Percentiles rank a stretch among this genome's conserved stretches.
Evolutionary conservation across 2,888 invertebrate genomes (phyloP).

Genomic region (Trilocha varians): DNA sequence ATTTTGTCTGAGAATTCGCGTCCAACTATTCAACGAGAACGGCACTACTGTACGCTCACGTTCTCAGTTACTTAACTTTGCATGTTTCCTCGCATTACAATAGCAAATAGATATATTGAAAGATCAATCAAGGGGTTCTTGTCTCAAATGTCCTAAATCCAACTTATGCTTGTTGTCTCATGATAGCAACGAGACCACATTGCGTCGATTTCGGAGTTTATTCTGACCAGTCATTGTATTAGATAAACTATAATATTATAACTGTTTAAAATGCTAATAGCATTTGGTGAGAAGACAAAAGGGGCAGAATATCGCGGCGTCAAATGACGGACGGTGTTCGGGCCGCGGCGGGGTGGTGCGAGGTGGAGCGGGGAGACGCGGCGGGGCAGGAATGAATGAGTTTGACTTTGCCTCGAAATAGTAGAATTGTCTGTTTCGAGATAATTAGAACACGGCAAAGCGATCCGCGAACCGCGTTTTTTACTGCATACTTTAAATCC

Average conservation of each 20-base stretch:
- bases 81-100: constrained; percentile 1
- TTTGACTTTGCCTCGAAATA: constrained; percentile 16
- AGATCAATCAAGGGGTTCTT: too few species aligned
- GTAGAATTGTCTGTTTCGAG: constrained; percentile 2
- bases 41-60: constrained; percentile 31
- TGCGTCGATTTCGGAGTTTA: neutral
- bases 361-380: too few species aligned
- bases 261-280: neutral
- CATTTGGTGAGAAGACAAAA: constrained; percentile 10
- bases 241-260: constrained; percentile 1
- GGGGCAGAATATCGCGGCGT: constrained; percentile 15
- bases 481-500: constrained; percentile 3
- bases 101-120: neutral
- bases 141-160: too few species aligned
- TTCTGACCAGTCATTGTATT: constrained; percentile 3
- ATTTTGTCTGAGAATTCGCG: constrained; percentile 32
- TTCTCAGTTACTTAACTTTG: constrained; percentile 19
- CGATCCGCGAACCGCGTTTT: constrained; percentile 1
- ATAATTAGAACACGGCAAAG: constrained; percentile 5
- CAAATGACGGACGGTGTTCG: constrained; percentile 11
- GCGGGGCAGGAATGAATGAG: constrained; percentile 19
- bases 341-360: neutral
- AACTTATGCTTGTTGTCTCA: too few species aligned
- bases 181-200: neutral
- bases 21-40: constrained; percentile 23